Conservation (phyloP, 2,113 vertebrate genomes). For the Myotis brandtii region DNA sequence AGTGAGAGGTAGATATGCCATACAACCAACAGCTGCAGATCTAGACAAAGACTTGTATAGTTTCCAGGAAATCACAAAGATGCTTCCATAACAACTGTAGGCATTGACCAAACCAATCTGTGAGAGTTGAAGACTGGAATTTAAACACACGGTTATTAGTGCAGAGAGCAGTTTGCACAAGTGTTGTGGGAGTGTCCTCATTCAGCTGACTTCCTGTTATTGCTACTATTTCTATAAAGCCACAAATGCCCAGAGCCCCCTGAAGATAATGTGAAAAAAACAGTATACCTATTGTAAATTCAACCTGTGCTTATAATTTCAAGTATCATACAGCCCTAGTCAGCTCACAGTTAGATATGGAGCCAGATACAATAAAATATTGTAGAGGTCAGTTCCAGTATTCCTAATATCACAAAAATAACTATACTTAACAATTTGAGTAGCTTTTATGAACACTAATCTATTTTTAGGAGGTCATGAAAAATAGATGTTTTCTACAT, state of each 20-base stretch:
- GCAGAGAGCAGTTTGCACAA: not conserved
- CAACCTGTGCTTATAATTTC: not conserved
- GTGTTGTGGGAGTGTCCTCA: not conserved
- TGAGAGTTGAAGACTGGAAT: constrained; percentile 2
- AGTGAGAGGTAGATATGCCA: not conserved
- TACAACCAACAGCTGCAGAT: constrained; percentile 58
- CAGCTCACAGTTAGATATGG: not conserved
- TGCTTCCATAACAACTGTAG: constrained; percentile 71
- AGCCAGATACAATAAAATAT: not conserved
- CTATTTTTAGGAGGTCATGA: not conserved
- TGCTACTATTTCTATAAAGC: not conserved
- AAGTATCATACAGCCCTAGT: not conserved
- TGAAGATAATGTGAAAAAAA: constrained; percentile 6
- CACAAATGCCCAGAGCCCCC: not conserved
- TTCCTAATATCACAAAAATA: not conserved
- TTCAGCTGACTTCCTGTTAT: not conserved
- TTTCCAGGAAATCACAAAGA: constrained; percentile 75
- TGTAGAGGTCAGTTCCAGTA: not conserved
- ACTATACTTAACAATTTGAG: not conserved
- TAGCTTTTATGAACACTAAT: not conserved
- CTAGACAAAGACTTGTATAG: constrained; percentile 45
- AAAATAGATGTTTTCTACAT: not conserved
- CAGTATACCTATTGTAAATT: not conserved
- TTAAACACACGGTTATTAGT: constrained; percentile 34
- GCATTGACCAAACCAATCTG: constrained; percentile 13